Percentiles rank a stretch among this genome's conserved stretches.
phyloP scores from a whole-genome alignment of 2,797 vertebrate species.

The Atherinosoma microstoma region DNA sequence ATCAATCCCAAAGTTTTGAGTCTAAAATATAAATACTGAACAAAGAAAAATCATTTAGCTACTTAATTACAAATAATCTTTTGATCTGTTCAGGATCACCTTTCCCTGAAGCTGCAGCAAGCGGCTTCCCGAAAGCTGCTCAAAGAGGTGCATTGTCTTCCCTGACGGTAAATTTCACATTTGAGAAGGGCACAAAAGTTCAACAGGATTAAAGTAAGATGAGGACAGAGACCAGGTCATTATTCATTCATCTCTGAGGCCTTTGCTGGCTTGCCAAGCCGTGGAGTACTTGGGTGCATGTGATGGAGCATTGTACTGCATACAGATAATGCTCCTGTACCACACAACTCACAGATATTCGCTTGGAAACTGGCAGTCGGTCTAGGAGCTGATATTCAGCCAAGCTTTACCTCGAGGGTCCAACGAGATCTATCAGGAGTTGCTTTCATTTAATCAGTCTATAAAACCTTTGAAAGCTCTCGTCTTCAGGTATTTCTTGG shows the following conservation, averaged over 20 bases:
- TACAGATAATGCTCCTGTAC: neutral
- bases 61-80: neutral
- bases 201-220: neutral
- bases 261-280: neutral
- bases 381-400: neutral
- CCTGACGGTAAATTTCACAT: neutral
- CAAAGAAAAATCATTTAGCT: neutral
- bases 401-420: neutral
- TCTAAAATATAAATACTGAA: neutral
- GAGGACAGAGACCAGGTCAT: neutral
- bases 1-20: neutral
- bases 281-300: neutral
- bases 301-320: neutral
- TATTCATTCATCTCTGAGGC: neutral
- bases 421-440: neutral
- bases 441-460: neutral
- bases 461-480: neutral
- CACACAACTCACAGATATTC: neutral
- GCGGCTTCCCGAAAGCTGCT: neutral
- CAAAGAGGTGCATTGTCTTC: constrained; percentile 1
- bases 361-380: neutral
- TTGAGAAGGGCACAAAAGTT: constrained; percentile 1
- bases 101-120: neutral
- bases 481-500: neutral
- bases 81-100: neutral